These are phyloP conservation scores for Protonemura montana DNA, from an alignment of 2,888 invertebrate species.

Conservation along the genomic window DNA sequence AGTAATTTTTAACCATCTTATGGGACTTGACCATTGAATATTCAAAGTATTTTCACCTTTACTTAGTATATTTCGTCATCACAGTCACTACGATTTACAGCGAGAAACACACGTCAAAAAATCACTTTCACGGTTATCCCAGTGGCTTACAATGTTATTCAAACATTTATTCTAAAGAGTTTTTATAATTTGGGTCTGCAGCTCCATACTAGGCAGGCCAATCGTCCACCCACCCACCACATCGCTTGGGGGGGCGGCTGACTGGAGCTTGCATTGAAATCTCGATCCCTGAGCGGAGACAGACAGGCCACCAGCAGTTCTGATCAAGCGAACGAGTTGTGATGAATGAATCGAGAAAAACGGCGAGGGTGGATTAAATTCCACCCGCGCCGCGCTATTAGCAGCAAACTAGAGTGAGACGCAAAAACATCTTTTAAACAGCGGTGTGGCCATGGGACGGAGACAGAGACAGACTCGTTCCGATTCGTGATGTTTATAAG, in stretches of 20 bases:
- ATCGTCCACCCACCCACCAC: slow-evolving; percentile 19
- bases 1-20: too few species aligned
- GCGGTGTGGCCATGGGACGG: neutral
- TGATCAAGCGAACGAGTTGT: slow-evolving; percentile 36
- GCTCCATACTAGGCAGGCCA: neutral
- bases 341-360: slow-evolving; percentile 32
- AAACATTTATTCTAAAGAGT: slow-evolving; percentile 37
- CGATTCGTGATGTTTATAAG: neutral
- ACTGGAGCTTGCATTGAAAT: neutral
- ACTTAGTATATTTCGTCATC: too few species aligned
- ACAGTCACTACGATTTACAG: too few species aligned
- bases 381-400: neutral
- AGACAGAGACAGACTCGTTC: neutral
- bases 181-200: neutral
- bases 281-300: neutral
- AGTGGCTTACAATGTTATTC: slow-evolving; percentile 40
- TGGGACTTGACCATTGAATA: too few species aligned
- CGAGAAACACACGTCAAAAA: neutral
- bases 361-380: slow-evolving; percentile 44
- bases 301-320: neutral
- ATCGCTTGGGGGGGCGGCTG: neutral
- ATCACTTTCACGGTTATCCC: slow-evolving; percentile 34
- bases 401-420: neutral
- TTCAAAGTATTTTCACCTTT: too few species aligned
- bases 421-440: slow-evolving; percentile 16